Evolutionary conservation across 2,888 invertebrate genomes (phyloP), one percentile per base, ranked within the genome.

Genomic region (Agrochola circellaris): DNA sequence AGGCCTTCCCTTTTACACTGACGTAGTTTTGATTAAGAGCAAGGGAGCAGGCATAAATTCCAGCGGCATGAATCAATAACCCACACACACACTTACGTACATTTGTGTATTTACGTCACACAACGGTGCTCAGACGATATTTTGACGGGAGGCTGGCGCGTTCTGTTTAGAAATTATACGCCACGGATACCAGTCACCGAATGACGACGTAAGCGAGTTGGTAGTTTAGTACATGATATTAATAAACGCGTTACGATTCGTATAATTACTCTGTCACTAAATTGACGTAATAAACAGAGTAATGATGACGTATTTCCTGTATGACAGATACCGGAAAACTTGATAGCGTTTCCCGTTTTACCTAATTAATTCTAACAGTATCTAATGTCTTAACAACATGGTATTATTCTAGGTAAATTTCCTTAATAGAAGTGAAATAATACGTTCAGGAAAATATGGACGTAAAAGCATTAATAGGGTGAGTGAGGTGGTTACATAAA

Each of bases 1-100:
- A 91, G 89, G 85, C 89, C 87, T 89, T 95, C 95, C 92, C 93
- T 93, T 91, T 95, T 93, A 82, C 94, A 89, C 95, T 88, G 91
- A 92, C 91, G 93, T 90, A 88, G 92, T 94, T 94, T 91, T 94
- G 93, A 95, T 95, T 94, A 94, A 92, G 95, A 93, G 95, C 90
- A 95, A 96, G 94, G 92, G 95, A 94, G 95, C 88, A 93, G 92
- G 95, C 95, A 95, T 94, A 95, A 95, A 95, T 95, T 94, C 93
- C 91, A 93, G 92, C 90, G 92, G 92, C 94, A 95, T 95, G 95
- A 96, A 96, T 96, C 96, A 96, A 96, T 96, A 96, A 95, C 94
- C 94, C 91, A 90, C 93, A 95, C 95, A 90, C 95, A 95, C 95
- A 95, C 95, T 89, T 87, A 83, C 87, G 87, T 84, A 90, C 88